Conservation (phyloP, 30 jellyfish, hydroid and myxozoan genomes). For the Morbakka virulenta region DNA sequence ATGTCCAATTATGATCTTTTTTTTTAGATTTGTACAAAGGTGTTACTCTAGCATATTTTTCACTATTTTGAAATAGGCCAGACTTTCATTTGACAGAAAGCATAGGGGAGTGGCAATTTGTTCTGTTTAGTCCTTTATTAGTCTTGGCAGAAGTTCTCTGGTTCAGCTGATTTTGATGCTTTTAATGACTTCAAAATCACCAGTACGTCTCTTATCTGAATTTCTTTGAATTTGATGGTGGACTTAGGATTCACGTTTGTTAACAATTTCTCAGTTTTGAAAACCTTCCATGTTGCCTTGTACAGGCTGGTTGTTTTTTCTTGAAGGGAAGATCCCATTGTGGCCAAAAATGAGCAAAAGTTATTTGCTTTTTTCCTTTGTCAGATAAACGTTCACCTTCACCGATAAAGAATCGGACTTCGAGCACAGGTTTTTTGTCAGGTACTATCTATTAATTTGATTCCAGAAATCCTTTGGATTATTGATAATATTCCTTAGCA, state of each 20-base stretch:
- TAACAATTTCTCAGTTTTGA: neutral
- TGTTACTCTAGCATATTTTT: slow-evolving; percentile 32
- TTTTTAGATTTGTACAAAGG: slow-evolving; percentile 34
- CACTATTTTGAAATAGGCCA: slow-evolving; percentile 53
- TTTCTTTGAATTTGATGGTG: slow-evolving; percentile 30
- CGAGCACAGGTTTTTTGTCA: slow-evolving; percentile 16
- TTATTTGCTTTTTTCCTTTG: slow-evolving; percentile 34
- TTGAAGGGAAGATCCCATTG: slow-evolving; percentile 43
- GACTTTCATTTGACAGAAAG: slow-evolving; percentile 41
- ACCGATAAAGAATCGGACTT: slow-evolving; percentile 20
- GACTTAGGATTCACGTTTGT: slow-evolving; percentile 43
- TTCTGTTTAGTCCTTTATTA: slow-evolving; percentile 43
- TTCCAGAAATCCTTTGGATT: slow-evolving; percentile 52
- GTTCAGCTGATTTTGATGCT: slow-evolving; percentile 31
- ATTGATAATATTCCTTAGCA: slow-evolving; percentile 27
- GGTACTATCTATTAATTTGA: slow-evolving; percentile 46
- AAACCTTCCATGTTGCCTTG: slow-evolving; percentile 22
- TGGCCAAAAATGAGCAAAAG: slow-evolving; percentile 43
- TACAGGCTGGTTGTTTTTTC: neutral
- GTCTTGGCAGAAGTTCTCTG: slow-evolving; percentile 44
- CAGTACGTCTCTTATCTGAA: no score
- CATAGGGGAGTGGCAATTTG: slow-evolving; percentile 51
- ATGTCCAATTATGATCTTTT: no score
- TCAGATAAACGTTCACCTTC: slow-evolving; percentile 35
- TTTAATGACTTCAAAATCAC: slow-evolving; percentile 30